Evolutionary conservation across 2,888 invertebrate species (phyloP).

Genomic region (Lingula anatina): DNA sequence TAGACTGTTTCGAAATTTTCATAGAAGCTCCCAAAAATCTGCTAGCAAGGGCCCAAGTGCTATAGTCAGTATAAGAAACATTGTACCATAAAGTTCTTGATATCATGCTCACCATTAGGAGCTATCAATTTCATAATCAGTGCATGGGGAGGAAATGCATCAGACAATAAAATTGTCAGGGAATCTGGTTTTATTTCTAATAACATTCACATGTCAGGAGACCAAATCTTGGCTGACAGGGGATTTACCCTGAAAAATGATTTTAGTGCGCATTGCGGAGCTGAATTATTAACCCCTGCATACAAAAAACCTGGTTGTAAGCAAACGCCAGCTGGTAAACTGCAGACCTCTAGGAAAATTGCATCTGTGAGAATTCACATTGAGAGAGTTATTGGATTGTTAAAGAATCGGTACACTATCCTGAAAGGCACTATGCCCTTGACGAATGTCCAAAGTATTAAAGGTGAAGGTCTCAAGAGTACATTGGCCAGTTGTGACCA

Average conservation of each 20-base stretch:
- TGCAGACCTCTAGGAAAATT: conserved; percentile 14
- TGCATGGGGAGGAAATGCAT: conserved; percentile 16
- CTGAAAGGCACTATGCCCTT: conserved; percentile 13
- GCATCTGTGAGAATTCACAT: conserved; percentile 15
- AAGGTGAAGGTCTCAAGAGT: conserved; percentile 3
- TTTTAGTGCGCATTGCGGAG: conserved; percentile 11
- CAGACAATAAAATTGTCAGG: conserved; percentile 14
- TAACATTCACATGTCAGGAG: conserved; percentile 12
- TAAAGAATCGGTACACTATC: conserved; percentile 16
- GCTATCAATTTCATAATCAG: conserved; percentile 12
- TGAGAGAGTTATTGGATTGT: conserved; percentile 16
- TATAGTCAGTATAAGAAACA: too few relatives aligned
- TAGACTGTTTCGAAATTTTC: too few relatives aligned
- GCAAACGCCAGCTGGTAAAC: conserved; percentile 14
- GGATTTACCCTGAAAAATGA: conserved; percentile 18
- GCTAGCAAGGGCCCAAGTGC: too few relatives aligned
- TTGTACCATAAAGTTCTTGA: too few relatives aligned
- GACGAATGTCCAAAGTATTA: conserved; percentile 6
- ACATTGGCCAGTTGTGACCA: conserved; percentile 6
- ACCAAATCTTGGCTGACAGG: conserved; percentile 18
- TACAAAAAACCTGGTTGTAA: conserved; percentile 15
- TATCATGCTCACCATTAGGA: conserved; percentile 9
- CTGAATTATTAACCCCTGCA: conserved; percentile 13
- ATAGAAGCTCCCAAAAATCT: too few relatives aligned
- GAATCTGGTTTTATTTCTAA: conserved; percentile 11